Evolutionary conservation across 2,113 vertebrate genomes (phyloP), one percentile per base, ranked within the genome.

Genomic region (Ardeotis arabs): DNA sequence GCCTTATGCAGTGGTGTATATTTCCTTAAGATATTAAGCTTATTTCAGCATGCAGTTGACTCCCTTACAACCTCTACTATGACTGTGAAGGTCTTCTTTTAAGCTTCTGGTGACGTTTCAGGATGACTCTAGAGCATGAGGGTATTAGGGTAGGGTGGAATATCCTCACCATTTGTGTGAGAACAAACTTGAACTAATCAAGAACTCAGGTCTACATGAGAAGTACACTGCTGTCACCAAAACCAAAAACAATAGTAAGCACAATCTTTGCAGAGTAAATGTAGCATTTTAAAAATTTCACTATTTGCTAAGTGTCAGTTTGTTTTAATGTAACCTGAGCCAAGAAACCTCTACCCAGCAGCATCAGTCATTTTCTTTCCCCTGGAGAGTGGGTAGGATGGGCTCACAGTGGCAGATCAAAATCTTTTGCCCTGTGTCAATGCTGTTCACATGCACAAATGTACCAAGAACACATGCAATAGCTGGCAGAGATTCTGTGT

Each of bases 91-190:
- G 47, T 53, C 86, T 95, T 44, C 50, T 87, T 84, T 59, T 77
- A 86, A 96, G 58, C 19, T 60, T 93, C 80, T 80, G 74, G 62
- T 96, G 87, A 87, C 22, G 37, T 86, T 95, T 89, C 75, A 93
- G 74, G 79, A 83, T 85, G 25, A 86, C 29, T 41, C 52, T 82
- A 63, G 70, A 95, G 73, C 41, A 44, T 44, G 41, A 44, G 41
- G 14, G 41, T 44, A 44, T 44, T 44, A 44, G 41, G 41, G 41
- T 44, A 44, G 12, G 7, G 3, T 24, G 14, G 78, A 45, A 81
- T n/a, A 60, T 33, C 55, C 49, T 75, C 37, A 25, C n/a, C 22
- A 74, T 37, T 56, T 56, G 3, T 55, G n/a, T 8, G 70, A 60
- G 29, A 64, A 64, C 6, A 41, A 44, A n/a, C 14, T 64, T 64